Evolutionary conservation across 2,797 vertebrate species (phyloP), one percentile per base, ranked within the genome.

Genomic region (Triplophysa yarkandensis): DNA sequence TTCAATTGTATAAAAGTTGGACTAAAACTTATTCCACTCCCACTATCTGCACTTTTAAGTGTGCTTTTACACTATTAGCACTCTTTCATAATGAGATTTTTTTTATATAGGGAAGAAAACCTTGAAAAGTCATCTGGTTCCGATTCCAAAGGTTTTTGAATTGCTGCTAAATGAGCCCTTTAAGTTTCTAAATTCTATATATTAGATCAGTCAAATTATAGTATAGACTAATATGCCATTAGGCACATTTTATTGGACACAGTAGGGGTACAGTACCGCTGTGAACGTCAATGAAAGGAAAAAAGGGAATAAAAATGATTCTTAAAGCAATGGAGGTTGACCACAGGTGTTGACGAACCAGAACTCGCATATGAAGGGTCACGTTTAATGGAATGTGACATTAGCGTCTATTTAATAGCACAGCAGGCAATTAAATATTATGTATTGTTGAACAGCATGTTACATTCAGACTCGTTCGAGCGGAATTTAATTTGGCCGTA

Each of bases 81-180:
- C n/a, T n/a, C n/a, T n/a, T n/a, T n/a, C n/a, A n/a, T n/a, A n/a
- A n/a, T n/a, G n/a, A n/a, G n/a, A n/a, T n/a, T n/a, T n/a, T n/a
- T n/a, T n/a, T n/a, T n/a, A n/a, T n/a, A n/a, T n/a, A 25, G 41
- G 27, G 63, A 72, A 73, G 60, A 34, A 27, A 54, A 71, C 23
- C 34, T 72, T 39, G 52, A 25, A 78, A 80, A 75, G 57, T 71
- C 30, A 13, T 48, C 70, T 62, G 21, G 52, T 28, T 80, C 5
- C 55, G 72, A 78, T 63, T 63, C 43, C 36, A 30, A 66, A 23
- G 46, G 27, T 32, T 6, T 57, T 57, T 34, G 25, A 14, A 25
- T 16, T 16, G 46, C 52, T 48, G 21, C 28, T 46, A 17, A 36
- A 74, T 4, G 16, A 27, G 39, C 11, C 19, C 13, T 21, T 54